Conservation (phyloP, 2,888 invertebrate species). For the Azorinus chamasolen region DNA sequence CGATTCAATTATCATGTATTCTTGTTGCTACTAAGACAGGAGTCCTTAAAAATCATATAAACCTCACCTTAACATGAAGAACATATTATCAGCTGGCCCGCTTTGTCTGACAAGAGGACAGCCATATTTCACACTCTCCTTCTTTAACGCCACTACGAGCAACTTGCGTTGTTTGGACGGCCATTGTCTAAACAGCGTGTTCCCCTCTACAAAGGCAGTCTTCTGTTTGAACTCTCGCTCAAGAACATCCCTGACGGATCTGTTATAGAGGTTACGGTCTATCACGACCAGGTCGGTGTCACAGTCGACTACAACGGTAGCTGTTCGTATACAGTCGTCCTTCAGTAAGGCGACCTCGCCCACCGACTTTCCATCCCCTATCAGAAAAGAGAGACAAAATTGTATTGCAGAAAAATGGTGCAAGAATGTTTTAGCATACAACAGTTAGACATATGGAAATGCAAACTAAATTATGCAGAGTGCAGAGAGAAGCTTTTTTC, state of each 20-base stretch:
- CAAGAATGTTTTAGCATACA: too few relatives aligned
- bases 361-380: constrained; percentile 83
- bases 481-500: too few relatives aligned
- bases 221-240: constrained; percentile 84
- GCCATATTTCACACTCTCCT: constrained; percentile 80
- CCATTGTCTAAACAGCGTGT: constrained; percentile 82
- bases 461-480: too few relatives aligned
- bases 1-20: too few relatives aligned
- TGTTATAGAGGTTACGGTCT: constrained; percentile 81
- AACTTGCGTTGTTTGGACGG: constrained; percentile 81
- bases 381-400: neutral
- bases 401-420: neutral
- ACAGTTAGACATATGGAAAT: too few relatives aligned
- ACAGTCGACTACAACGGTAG: constrained; percentile 82
- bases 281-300: constrained; percentile 83
- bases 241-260: constrained; percentile 82
- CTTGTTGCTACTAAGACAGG: too few relatives aligned
- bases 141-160: constrained; percentile 83
- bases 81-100: constrained; percentile 66
- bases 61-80: constrained; percentile 65
- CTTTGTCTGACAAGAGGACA: constrained; percentile 80
- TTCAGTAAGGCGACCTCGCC: constrained; percentile 85
- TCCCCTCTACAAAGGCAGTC: constrained; percentile 82
- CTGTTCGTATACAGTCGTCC: constrained; percentile 83
- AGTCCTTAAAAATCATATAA: too few relatives aligned